Evolutionary conservation across 2,888 invertebrate species (phyloP).

Genomic region (Coleophora flavipennella): DNA sequence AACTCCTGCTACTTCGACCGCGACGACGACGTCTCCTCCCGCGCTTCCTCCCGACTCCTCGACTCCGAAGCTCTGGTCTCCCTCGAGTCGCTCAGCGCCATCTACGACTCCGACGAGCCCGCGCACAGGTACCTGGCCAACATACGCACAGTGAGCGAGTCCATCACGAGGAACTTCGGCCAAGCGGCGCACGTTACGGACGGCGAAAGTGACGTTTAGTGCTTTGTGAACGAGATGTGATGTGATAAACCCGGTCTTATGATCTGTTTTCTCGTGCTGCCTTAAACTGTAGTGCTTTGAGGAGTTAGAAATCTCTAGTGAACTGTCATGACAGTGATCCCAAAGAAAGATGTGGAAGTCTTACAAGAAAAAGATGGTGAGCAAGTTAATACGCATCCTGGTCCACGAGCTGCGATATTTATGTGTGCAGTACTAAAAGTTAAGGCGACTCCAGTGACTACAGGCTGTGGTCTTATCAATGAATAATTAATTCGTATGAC

Average conservation of each 20-base stretch:
- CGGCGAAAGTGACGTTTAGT: conserved; percentile 77
- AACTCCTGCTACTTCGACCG: conserved; percentile 85
- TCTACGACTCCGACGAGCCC: conserved; percentile 82
- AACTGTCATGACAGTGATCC: conserved; percentile 35
- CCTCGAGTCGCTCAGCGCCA: conserved; percentile 84
- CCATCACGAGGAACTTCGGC: conserved; percentile 83
- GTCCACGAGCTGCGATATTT: too few species aligned
- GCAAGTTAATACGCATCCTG: too few species aligned
- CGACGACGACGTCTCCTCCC: conserved; percentile 85
- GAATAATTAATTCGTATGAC: too few species aligned
- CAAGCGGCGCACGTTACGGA: conserved; percentile 78
- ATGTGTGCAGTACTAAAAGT: too few species aligned
- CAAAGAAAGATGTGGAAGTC: conserved; percentile 22
- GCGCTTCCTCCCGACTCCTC: conserved; percentile 86
- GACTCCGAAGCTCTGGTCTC: conserved; percentile 84
- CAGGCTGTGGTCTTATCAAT: too few species aligned
- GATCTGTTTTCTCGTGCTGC: conserved; percentile 22
- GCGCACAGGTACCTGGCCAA: conserved; percentile 79
- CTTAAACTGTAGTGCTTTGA: conserved; percentile 25
- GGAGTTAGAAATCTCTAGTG: conserved; percentile 32
- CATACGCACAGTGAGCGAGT: conserved; percentile 82
- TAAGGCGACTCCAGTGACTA: too few species aligned
- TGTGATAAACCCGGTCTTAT: background rate
- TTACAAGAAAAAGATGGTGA: too few species aligned
- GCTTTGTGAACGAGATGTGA: conserved; percentile 11